phyloP scores from a whole-genome alignment of 2,888 invertebrate species.

The Octonoba sinensis region DNA sequence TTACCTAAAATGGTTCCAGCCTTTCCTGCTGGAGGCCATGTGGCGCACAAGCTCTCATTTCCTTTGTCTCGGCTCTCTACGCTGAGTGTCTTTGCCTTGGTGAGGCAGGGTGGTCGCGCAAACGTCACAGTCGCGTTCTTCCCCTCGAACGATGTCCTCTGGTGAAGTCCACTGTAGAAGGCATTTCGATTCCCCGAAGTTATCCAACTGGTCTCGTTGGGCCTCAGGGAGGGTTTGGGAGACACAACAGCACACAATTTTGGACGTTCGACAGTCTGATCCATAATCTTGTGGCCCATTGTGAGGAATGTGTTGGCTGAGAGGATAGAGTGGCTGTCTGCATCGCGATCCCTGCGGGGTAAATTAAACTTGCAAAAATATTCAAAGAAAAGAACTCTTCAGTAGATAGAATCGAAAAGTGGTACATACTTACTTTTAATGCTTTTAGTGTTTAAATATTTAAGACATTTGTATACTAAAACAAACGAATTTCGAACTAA shows the following conservation, averaged over 20 bases:
- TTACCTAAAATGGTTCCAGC: slow-evolving; percentile 53
- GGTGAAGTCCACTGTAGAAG: slow-evolving; percentile 12
- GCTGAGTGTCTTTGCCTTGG: slow-evolving; percentile 64
- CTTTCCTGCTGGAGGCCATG: slow-evolving; percentile 63
- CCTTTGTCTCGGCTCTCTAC: slow-evolving; percentile 49
- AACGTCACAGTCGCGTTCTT: slow-evolving; percentile 37
- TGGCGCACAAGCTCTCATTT: slow-evolving; percentile 62
- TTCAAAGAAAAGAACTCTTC: too few species aligned
- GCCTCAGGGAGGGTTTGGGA: slow-evolving; percentile 36
- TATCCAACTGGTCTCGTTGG: slow-evolving; percentile 29
- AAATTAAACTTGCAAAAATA: too few species aligned
- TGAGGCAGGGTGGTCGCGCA: slow-evolving; percentile 32
- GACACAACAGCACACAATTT: slow-evolving; percentile 17
- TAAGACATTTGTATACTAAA: too few species aligned
- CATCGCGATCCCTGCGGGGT: slow-evolving; percentile 39
- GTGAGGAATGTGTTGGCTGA: slow-evolving; percentile 1
- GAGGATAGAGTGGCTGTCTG: slow-evolving; percentile 20
- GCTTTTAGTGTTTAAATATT: too few species aligned
- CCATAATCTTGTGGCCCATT: neutral
- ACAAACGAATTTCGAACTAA: too few species aligned
- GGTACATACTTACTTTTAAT: too few species aligned
- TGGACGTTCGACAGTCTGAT: slow-evolving; percentile 10
- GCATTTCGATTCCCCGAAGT: slow-evolving; percentile 3
- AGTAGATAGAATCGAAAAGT: too few species aligned
- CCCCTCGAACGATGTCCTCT: slow-evolving; percentile 26